Conservation (phyloP, 2,888 invertebrate species). For the Elysia crispata region DNA sequence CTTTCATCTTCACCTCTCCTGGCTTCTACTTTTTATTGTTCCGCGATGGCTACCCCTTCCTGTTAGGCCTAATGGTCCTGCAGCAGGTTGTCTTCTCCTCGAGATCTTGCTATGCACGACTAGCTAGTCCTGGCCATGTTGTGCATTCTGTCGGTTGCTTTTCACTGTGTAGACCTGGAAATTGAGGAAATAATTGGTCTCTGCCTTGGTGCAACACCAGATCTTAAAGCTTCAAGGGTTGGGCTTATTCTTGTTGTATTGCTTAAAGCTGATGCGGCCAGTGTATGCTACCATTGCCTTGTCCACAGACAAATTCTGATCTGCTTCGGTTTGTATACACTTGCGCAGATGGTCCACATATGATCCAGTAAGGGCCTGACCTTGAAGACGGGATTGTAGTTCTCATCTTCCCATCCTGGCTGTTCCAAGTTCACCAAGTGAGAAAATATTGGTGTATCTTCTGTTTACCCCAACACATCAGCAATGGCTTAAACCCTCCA, state of each 20-base stretch:
- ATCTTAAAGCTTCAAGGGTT: slow-evolving; percentile 45
- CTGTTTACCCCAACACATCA: background rate
- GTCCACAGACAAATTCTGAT: no score
- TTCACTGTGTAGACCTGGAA: slow-evolving; percentile 46
- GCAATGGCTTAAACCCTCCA: slow-evolving; percentile 16
- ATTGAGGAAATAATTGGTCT: slow-evolving; percentile 33
- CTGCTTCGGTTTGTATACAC: no score
- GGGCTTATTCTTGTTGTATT: slow-evolving; percentile 26
- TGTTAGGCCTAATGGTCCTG: slow-evolving; percentile 39
- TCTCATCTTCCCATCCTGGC: no score
- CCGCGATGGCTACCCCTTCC: slow-evolving; percentile 46
- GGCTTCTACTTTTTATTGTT: background rate
- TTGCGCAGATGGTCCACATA: no score
- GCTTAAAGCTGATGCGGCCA: no score
- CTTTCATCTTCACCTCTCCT: slow-evolving; percentile 9
- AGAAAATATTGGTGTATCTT: slow-evolving; percentile 24
- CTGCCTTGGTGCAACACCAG: slow-evolving; percentile 39
- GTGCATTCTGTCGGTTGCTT: no score
- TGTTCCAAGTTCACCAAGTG: background rate
- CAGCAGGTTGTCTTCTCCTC: slow-evolving; percentile 37
- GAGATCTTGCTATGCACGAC: slow-evolving; percentile 16
- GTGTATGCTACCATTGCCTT: no score
- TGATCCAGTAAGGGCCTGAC: background rate
- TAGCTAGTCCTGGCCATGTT: slow-evolving; percentile 36
- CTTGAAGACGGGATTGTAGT: slow-evolving; percentile 20